These are phyloP conservation scores for Myzus persicae DNA, from an alignment of 1,140 invertebrate genomes.

Conservation along the genomic window DNA sequence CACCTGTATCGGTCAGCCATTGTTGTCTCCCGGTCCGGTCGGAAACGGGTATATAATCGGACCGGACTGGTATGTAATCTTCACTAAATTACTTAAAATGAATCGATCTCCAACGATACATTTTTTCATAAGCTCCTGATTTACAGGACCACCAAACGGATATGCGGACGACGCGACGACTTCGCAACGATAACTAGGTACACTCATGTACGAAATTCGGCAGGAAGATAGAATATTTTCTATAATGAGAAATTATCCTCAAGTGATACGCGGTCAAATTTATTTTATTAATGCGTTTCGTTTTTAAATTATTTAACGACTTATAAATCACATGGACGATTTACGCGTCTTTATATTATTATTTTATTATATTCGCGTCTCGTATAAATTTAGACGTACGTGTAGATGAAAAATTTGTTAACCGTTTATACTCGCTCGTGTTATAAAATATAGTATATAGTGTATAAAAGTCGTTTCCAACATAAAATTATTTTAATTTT, in stretches of 20 bases:
- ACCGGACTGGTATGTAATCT: not conserved
- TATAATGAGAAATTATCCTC: not conserved
- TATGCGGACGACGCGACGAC: not conserved
- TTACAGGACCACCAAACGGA: not conserved
- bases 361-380: not conserved
- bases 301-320: constrained; percentile 16
- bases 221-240: not conserved
- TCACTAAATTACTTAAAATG: not conserved
- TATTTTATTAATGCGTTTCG: not conserved
- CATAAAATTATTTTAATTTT: constrained; percentile 26
- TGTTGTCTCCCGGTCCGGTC: not conserved
- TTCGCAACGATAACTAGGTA: not conserved
- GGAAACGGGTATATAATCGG: not conserved
- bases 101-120: not conserved
- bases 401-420: constrained; percentile 1
- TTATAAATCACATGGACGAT: not conserved
- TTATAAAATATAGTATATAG: not conserved
- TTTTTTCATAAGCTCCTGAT: not conserved
- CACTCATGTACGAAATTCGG: not conserved
- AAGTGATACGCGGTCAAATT: not conserved
- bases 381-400: not conserved
- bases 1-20: not conserved
- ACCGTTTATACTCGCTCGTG: not conserved
- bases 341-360: constrained; percentile 15
- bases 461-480: constrained; percentile 7